Percentiles rank a stretch among this genome's conserved stretches.
Conservation (phyloP, 2,113 vertebrate genomes). For the Channa maculata region DNA sequence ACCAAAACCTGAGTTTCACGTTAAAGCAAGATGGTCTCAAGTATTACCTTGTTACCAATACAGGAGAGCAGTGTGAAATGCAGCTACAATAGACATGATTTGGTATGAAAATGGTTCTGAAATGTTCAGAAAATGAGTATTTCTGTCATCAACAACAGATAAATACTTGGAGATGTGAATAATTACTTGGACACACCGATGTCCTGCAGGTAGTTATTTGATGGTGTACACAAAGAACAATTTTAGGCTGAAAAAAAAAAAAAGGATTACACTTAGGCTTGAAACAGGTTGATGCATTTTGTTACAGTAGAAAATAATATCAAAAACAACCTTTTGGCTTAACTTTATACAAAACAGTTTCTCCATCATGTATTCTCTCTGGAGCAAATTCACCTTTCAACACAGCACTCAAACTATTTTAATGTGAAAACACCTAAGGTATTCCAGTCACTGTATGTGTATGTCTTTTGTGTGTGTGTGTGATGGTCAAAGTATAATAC, state of each 20-base stretch:
- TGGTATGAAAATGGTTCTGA: constrained; percentile 74
- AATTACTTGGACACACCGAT: constrained; percentile 51
- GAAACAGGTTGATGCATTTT: constrained; percentile 62
- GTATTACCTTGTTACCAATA: constrained; percentile 70
- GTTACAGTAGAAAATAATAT: constrained; percentile 73
- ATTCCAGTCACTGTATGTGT: constrained; percentile 48
- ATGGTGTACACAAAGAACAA: constrained; percentile 51
- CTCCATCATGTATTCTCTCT: constrained; percentile 10
- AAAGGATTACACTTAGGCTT: constrained; percentile 56
- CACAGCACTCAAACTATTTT: constrained; percentile 38
- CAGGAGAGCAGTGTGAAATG: constrained; percentile 67
- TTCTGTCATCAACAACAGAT: constrained; percentile 61
- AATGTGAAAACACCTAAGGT: constrained; percentile 41
- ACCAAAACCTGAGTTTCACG: constrained; percentile 79
- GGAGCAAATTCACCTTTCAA: constrained; percentile 23
- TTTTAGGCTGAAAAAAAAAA: constrained; percentile 57
- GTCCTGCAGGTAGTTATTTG: constrained; percentile 55
- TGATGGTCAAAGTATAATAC: constrained; percentile 35
- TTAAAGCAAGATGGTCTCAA: constrained; percentile 78
- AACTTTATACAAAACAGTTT: constrained; percentile 70
- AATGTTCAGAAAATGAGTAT: constrained; percentile 75
- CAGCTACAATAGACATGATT: constrained; percentile 63
- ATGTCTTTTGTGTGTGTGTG: background rate
- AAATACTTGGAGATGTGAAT: constrained; percentile 58
- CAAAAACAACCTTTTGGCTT: constrained; percentile 59